Conservation (phyloP, 2,113 vertebrate species). For the Mobula hypostoma region DNA sequence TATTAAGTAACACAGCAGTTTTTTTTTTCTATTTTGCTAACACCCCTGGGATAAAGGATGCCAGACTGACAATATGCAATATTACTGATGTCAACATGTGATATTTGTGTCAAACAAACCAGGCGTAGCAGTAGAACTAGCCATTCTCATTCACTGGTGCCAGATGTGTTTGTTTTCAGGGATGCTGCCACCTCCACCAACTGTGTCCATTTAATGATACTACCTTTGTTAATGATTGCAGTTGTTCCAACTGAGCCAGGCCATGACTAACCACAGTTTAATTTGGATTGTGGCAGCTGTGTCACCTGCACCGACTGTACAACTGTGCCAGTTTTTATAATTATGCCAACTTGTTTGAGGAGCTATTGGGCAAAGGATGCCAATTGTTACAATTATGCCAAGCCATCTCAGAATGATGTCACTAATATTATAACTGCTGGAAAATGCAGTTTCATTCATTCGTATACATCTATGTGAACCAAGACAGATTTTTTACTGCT, state of each 20-base stretch:
- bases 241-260: constrained; percentile 31
- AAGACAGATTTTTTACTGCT: not conserved
- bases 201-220: constrained; percentile 28
- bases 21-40: constrained; percentile 22
- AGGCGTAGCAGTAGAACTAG: constrained; percentile 1
- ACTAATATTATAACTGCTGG: not conserved
- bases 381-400: constrained; percentile 18
- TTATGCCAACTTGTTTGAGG: constrained; percentile 2
- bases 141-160: constrained; percentile 16
- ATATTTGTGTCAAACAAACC: constrained; percentile 32
- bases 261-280: constrained; percentile 32
- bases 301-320: not conserved
- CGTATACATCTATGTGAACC: not conserved
- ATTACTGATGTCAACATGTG: constrained; percentile 26
- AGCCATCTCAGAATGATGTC: not conserved
- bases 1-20: constrained; percentile 21
- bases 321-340: constrained; percentile 30
- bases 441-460: not conserved
- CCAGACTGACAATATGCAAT: constrained; percentile 35
- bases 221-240: not conserved
- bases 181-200: constrained; percentile 22
- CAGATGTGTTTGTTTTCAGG: constrained; percentile 29
- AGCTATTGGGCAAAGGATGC: constrained; percentile 9
- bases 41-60: not conserved
- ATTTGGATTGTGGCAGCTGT: constrained; percentile 22